Evolutionary conservation across 2,888 invertebrate species (phyloP), one percentile per base, ranked within the genome.

Genomic region (Brachyptera risi): DNA sequence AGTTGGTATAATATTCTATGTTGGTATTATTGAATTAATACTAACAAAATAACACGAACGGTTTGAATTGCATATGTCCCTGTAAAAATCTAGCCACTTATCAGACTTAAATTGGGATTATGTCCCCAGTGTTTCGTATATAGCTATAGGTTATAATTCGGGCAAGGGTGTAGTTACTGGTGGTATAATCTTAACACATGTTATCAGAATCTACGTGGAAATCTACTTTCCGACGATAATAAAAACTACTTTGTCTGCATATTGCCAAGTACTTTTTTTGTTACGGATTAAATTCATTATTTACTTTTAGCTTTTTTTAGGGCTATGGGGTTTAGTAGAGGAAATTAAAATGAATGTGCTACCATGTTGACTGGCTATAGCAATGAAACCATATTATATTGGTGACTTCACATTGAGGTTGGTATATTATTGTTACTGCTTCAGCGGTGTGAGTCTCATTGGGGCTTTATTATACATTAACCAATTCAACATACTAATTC

Each of bases 341-440:
- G 26, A 60, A 60, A 60, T 60, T 56, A 60, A 60, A 60, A 60
- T 56, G 56, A 60, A 60, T 60, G 60, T 56, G 60, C 40, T 38
- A 23, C 27, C 42, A 26, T 31, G 40, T 54, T 40, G 51, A 26
- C 47, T 15, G 31, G 17, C 42, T 27, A 5, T 17, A 27, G 40
- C 60, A 56, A 60, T 60, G 60, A 56, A 60, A 60, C 56, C 60
- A 56, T 60, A 60, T 60, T 35, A n/a, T n/a, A n/a, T n/a, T 37
- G 60, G 47, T 19, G 44, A 56, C 35, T 40, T 35, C 35, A n/a
- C 60, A 56, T 60, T 60, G 56, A 37, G 17, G 31, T 24, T 44
- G 35, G 42, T 60, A 44, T 60, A 60, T 60, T 60, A 50, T 59
- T 35, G 27, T 49, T 26, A 17, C 23, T 37, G 27, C 51, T 59